phyloP scores from a whole-genome alignment of 2,113 vertebrate genomes.

The Theristicus caerulescens region DNA sequence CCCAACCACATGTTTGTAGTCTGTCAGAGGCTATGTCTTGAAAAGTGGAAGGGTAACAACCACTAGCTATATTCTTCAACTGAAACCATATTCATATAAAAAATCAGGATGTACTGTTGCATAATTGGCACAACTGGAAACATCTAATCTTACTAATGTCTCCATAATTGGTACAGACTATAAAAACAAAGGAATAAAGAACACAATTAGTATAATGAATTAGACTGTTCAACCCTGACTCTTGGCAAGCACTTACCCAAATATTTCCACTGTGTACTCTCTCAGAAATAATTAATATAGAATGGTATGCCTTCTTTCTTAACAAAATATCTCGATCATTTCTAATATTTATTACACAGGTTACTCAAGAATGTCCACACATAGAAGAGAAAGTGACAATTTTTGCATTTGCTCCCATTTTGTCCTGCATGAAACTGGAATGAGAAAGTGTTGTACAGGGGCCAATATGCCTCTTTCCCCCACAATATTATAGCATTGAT shows the following conservation, averaged over 20 bases:
- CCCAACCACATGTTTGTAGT: background rate
- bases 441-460: background rate
- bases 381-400: background rate
- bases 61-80: background rate
- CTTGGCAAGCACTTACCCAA: conserved; percentile 22
- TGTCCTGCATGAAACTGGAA: background rate
- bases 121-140: background rate
- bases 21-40: background rate
- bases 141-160: conserved; percentile 28
- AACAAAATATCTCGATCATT: background rate
- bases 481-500: background rate
- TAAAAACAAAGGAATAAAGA: conserved; percentile 29
- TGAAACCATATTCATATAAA: background rate
- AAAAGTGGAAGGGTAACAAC: background rate
- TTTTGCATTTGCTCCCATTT: background rate
- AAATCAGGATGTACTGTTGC: background rate
- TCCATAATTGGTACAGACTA: background rate
- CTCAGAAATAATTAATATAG: background rate
- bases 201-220: background rate
- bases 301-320: background rate
- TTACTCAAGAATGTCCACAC: background rate
- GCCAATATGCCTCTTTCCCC: background rate
- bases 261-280: background rate
- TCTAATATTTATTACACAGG: background rate
- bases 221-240: conserved; percentile 1